These are phyloP conservation scores for Agrypnus murinus DNA, from an alignment of 2,888 invertebrate species.

Conservation along the genomic window DNA sequence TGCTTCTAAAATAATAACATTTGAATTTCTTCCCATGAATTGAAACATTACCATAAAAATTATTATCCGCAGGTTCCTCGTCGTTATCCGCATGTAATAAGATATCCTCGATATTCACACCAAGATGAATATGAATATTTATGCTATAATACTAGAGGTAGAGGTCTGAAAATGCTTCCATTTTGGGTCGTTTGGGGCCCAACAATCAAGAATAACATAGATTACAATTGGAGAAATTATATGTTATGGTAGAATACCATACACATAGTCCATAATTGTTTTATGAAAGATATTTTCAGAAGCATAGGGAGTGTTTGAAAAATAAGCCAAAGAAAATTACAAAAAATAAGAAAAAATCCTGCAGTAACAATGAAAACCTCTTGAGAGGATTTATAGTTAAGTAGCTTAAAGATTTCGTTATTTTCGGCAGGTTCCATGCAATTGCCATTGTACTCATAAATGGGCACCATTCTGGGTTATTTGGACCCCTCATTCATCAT, in stretches of 20 bases:
- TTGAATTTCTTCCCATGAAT: no score
- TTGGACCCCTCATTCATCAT: background rate
- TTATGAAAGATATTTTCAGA: background rate
- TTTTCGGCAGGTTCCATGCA: slow-evolving; percentile 11
- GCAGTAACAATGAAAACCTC: no score
- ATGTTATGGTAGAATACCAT: no score
- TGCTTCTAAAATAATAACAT: no score
- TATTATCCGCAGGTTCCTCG: slow-evolving; percentile 17
- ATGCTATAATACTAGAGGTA: background rate
- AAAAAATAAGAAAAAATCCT: no score
- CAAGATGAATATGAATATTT: background rate
- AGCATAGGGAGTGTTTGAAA: background rate
- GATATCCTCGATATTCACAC: background rate
- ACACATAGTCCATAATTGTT: no score
- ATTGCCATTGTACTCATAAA: background rate
- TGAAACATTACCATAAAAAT: background rate
- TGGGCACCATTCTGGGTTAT: slow-evolving; percentile 24
- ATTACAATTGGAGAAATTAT: no score
- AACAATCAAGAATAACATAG: background rate
- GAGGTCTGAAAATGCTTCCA: background rate
- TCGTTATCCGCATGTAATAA: slow-evolving; percentile 7
- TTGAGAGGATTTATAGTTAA: no score
- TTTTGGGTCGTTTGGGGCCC: slow-evolving; percentile 15
- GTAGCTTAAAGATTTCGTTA: background rate
- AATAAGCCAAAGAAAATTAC: no score